Conservation (phyloP, 2,888 invertebrate genomes). For the Petrophora chlorosata region DNA sequence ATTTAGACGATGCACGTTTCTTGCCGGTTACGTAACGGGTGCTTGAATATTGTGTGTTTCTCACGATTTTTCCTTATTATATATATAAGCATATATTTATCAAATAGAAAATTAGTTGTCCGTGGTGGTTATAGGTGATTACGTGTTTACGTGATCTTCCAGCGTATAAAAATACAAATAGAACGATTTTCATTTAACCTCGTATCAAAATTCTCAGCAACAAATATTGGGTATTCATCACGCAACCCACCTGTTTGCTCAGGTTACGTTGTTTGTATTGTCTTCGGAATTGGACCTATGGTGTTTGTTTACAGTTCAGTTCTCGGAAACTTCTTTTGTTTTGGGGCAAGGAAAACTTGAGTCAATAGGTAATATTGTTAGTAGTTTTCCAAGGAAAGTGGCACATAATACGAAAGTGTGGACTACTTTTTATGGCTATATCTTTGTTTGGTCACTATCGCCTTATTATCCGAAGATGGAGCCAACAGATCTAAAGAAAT, state of each 20-base stretch:
- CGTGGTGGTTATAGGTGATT: too few species aligned
- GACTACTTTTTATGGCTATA: too few species aligned
- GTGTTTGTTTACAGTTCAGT: conserved; percentile 22
- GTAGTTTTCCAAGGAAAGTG: not conserved
- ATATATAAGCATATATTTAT: too few species aligned
- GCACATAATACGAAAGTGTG: not conserved
- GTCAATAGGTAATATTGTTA: not conserved
- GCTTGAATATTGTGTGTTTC: too few species aligned
- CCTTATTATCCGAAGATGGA: too few species aligned
- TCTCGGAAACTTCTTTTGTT: conserved; percentile 7
- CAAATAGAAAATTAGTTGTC: too few species aligned
- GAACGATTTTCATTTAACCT: not conserved
- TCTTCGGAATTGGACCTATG: conserved; percentile 8
- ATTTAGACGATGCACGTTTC: too few species aligned
- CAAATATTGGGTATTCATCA: conserved; percentile 17
- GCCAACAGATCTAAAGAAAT: too few species aligned
- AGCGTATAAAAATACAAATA: not conserved
- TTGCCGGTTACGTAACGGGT: too few species aligned
- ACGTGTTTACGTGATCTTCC: not conserved
- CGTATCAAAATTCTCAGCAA: not conserved
- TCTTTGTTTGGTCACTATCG: too few species aligned
- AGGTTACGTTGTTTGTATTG: conserved; percentile 19
- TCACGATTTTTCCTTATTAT: too few species aligned
- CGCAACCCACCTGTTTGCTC: conserved; percentile 15
- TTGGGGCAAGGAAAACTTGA: not conserved